Evolutionary conservation across 2,888 invertebrate genomes (phyloP).

Genomic region (Incurvaria masculella): DNA sequence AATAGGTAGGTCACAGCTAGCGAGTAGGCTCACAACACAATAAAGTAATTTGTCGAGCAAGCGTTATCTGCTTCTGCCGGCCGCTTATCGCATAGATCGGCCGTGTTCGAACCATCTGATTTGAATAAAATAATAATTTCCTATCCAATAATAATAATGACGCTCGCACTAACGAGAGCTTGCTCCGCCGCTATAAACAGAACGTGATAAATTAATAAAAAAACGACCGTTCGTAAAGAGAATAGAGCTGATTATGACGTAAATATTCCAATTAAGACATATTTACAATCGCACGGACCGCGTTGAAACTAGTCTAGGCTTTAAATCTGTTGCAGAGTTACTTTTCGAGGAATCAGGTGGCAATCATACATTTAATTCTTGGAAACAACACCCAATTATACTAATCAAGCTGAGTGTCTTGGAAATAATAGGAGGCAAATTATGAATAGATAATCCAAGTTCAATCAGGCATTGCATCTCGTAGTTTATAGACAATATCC

Average conservation of each 20-base stretch:
- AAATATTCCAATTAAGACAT: background rate
- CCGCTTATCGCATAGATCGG: background rate
- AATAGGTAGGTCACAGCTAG: background rate
- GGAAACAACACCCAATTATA: too few species aligned
- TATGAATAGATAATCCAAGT: too few species aligned
- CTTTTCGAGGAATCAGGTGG: too few species aligned
- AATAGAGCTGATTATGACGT: background rate
- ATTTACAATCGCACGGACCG: background rate
- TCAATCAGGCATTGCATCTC: too few species aligned
- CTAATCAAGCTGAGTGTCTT: too few species aligned
- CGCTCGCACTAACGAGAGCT: background rate
- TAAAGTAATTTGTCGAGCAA: constrained; percentile 2
- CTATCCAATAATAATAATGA: background rate
- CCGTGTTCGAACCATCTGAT: background rate
- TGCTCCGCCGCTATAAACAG: background rate
- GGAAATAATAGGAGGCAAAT: too few species aligned
- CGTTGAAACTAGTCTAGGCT: too few species aligned
- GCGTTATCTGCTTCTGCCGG: background rate
- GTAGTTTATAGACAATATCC: too few species aligned
- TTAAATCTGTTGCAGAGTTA: too few species aligned
- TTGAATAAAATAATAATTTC: constrained; percentile 4
- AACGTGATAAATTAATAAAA: background rate
- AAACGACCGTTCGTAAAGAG: background rate
- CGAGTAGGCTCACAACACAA: constrained; percentile 2
- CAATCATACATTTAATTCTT: too few species aligned